Percentiles rank a stretch among this genome's conserved stretches.
These are phyloP conservation scores for Diplodus sargus DNA, from an alignment of 2,797 vertebrate genomes.

Conservation along the genomic window DNA sequence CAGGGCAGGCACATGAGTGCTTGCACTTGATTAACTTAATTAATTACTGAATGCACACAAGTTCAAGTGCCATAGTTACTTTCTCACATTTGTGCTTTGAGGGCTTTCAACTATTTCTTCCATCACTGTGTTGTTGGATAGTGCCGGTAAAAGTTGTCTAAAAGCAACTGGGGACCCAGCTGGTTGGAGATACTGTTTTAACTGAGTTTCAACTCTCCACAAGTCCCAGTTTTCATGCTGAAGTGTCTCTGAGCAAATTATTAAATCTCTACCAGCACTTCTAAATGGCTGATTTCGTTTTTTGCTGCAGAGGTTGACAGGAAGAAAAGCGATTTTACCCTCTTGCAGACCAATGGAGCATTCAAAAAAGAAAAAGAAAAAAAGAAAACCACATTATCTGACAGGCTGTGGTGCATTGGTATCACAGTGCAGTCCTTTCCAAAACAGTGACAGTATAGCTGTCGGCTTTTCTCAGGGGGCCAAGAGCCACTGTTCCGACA, in stretches of 20 bases:
- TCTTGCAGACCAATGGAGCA: conserved; percentile 6
- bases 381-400: conserved; percentile 30
- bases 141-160: conserved; percentile 23
- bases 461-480: conserved; percentile 51
- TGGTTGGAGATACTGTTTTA: conserved; percentile 2
- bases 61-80: conserved; percentile 53
- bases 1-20: conserved; percentile 55
- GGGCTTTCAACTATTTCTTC: conserved; percentile 38
- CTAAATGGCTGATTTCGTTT: not conserved
- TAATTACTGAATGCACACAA: conserved; percentile 61
- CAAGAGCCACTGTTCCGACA: conserved; percentile 68
- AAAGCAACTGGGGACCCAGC: not conserved
- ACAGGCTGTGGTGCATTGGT: conserved; percentile 35
- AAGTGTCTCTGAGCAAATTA: not conserved
- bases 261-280: conserved; percentile 4
- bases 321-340: not conserved
- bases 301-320: not conserved
- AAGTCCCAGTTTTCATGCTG: not conserved
- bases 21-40: conserved; percentile 71
- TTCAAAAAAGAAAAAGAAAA: not conserved
- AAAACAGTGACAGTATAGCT: conserved; percentile 59
- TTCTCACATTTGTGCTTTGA: conserved; percentile 43
- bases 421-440: conserved; percentile 46
- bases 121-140: conserved; percentile 33
- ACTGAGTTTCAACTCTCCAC: not conserved